These are phyloP conservation scores for Rhabdophis nuchalis DNA, from an alignment of 2,797 vertebrate genomes.

Conservation along the genomic window DNA sequence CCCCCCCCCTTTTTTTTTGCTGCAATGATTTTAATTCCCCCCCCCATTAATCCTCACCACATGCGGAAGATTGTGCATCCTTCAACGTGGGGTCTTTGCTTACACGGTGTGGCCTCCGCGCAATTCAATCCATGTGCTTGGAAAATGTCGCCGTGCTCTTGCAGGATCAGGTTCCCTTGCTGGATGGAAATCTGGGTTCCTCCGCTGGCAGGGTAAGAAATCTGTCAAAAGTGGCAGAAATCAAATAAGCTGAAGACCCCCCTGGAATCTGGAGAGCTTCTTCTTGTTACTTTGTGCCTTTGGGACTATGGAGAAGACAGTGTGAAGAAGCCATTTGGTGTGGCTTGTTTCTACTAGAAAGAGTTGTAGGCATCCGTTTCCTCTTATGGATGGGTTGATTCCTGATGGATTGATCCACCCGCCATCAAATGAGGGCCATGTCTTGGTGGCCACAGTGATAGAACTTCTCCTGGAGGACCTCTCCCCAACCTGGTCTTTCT, in stretches of 20 bases:
- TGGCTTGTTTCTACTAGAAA: not conserved
- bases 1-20: not conserved
- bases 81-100: not conserved
- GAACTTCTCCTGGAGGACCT: not conserved
- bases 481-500: not conserved
- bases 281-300: not conserved
- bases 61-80: not conserved
- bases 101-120: not conserved
- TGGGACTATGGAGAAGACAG: not conserved
- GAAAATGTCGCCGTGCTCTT: not conserved
- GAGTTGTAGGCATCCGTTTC: not conserved
- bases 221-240: not conserved
- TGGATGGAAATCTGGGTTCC: not conserved
- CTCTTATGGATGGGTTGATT: not conserved
- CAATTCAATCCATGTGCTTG: not conserved
- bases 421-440: not conserved
- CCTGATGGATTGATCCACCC: not conserved
- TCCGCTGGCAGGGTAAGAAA: no score
- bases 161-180: not conserved
- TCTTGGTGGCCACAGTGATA: not conserved
- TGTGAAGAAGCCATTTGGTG: not conserved
- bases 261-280: not conserved
- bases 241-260: not conserved
- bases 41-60: conserved; percentile 7
- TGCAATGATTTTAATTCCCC: not conserved